These are phyloP conservation scores for Dunckerocampus dactyliophorus DNA, from an alignment of 2,113 vertebrate genomes.

Conservation along the genomic window DNA sequence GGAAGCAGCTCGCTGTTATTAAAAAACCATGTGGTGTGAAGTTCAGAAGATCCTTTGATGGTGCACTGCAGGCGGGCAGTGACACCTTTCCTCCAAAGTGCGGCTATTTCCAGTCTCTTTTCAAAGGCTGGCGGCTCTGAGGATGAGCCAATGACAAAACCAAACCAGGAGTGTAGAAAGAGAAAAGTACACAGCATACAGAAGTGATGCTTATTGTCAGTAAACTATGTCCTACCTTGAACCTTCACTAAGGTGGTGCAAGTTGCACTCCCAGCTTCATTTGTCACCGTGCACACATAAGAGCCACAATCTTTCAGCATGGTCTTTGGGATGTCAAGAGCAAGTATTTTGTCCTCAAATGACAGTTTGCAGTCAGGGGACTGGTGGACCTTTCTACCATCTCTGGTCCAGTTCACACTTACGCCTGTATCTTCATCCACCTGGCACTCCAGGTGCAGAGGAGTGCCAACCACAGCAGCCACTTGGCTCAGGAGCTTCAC, in stretches of 20 bases:
- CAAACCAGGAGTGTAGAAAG: constrained; percentile 12
- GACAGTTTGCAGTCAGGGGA: constrained; percentile 85
- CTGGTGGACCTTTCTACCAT: constrained; percentile 80
- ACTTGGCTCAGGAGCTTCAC: constrained; percentile 76
- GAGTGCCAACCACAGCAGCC: constrained; percentile 81
- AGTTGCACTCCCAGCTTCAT: constrained; percentile 82
- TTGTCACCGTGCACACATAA: constrained; percentile 81
- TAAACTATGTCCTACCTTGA: constrained; percentile 81
- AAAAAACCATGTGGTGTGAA: constrained; percentile 86
- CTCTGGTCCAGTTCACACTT: constrained; percentile 80
- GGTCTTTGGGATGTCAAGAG: constrained; percentile 83
- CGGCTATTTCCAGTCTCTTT: constrained; percentile 83
- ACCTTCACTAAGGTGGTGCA: constrained; percentile 77
- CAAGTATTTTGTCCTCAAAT: constrained; percentile 87
- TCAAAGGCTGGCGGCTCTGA: constrained; percentile 78
- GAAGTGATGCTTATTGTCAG: too few species aligned
- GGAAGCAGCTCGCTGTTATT: constrained; percentile 80
- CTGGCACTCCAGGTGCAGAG: constrained; percentile 83
- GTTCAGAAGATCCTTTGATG: constrained; percentile 86
- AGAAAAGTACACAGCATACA: background rate
- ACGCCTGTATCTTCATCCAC: constrained; percentile 88
- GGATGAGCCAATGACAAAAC: constrained; percentile 27
- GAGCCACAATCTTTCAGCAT: constrained; percentile 85
- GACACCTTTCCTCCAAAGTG: constrained; percentile 82
- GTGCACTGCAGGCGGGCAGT: constrained; percentile 81